phyloP scores from a whole-genome alignment of 2,797 vertebrate genomes.

The Rhadinocentrus ornatus region DNA sequence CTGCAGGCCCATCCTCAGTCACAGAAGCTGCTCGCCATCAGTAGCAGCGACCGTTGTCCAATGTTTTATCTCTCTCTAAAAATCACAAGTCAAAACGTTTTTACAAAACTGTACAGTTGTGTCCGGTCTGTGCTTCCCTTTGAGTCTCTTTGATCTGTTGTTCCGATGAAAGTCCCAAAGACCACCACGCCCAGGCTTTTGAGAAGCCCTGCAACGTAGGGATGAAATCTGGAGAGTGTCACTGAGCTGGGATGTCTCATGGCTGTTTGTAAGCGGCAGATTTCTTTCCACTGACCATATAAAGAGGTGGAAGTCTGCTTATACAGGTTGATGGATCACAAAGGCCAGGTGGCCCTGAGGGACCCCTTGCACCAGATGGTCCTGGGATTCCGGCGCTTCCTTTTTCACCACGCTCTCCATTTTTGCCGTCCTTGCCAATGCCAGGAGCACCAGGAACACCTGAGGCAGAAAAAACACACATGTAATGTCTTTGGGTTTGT shows the following conservation, averaged over 20 bases:
- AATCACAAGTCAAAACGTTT: conserved; percentile 65
- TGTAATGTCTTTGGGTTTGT: too few relatives aligned
- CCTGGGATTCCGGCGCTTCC: conserved; percentile 79
- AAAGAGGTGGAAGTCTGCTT: conserved; percentile 76
- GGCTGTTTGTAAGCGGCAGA: conserved; percentile 74
- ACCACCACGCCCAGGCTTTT: conserved; percentile 37
- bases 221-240: conserved; percentile 57
- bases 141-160: conserved; percentile 48
- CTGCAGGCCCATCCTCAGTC: conserved; percentile 37
- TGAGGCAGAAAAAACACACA: conserved; percentile 31
- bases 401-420: conserved; percentile 77
- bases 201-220: conserved; percentile 32
- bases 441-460: conserved; percentile 78
- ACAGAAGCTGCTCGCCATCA: conserved; percentile 33
- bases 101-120: conserved; percentile 76
- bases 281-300: conserved; percentile 82
- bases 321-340: conserved; percentile 86
- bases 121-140: conserved; percentile 55
- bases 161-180: conserved; percentile 55
- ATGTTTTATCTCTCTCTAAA: conserved; percentile 46
- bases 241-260: conserved; percentile 60
- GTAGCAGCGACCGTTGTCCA: conserved; percentile 57
- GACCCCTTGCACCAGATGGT: conserved; percentile 73
- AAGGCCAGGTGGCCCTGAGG: conserved; percentile 79
- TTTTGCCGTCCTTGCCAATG: conserved; percentile 80